These are phyloP conservation scores for Phortica okadai DNA, from an alignment of 2,888 invertebrate genomes.

Conservation along the genomic window DNA sequence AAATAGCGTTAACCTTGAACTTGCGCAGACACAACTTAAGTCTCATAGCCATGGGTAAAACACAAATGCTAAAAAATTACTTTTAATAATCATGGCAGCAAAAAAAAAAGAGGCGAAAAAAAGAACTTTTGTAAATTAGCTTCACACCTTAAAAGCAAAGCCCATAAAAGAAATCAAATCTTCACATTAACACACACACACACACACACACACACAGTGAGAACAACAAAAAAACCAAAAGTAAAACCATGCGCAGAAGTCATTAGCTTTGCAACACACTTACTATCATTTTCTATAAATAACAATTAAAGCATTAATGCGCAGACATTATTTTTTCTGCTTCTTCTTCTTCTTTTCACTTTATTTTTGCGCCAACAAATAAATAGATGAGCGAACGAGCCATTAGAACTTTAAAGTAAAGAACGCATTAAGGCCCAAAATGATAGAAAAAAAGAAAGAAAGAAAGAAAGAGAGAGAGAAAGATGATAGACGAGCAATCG, in stretches of 20 bases:
- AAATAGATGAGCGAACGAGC: constrained; percentile 32
- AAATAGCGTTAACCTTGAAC: constrained; percentile 23
- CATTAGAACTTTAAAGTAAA: constrained; percentile 40
- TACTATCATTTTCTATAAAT: constrained; percentile 69
- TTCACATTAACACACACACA: constrained; percentile 44
- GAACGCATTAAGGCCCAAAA: constrained; percentile 41
- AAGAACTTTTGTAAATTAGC: not conserved
- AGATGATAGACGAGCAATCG: not conserved
- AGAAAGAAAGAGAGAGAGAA: constrained; percentile 14
- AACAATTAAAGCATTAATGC: constrained; percentile 57
- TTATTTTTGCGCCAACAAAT: constrained; percentile 20
- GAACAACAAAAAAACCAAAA: constrained; percentile 13
- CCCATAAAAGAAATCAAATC: constrained; percentile 11
- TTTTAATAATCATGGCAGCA: not conserved
- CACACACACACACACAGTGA: constrained; percentile 52
- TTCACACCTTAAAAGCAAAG: constrained; percentile 25
- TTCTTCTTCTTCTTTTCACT: not conserved
- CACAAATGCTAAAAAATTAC: constrained; percentile 17
- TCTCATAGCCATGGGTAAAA: not conserved
- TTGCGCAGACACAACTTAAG: not conserved
- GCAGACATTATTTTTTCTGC: not conserved
- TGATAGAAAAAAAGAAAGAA: constrained; percentile 32
- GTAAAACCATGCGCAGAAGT: constrained; percentile 46
- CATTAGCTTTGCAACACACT: constrained; percentile 65
- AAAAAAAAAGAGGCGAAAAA: not conserved